Percentiles rank a stretch among this genome's conserved stretches.
These are phyloP conservation scores for Standfussiana lucernea DNA, from an alignment of 2,888 invertebrate genomes.

Conservation along the genomic window DNA sequence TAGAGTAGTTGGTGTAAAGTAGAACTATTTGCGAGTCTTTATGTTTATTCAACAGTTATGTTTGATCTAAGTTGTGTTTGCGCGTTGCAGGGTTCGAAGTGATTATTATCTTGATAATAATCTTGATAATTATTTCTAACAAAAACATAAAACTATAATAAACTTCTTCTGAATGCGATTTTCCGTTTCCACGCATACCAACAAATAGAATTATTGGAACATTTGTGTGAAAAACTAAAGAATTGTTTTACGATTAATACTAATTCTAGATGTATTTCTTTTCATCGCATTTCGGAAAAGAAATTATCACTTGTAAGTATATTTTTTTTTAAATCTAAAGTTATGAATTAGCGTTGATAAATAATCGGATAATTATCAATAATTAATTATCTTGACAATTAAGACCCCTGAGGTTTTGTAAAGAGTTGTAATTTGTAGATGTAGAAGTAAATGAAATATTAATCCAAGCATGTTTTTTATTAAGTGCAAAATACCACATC, in stretches of 20 bases:
- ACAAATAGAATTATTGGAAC: too few relatives aligned
- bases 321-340: too few relatives aligned
- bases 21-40: slow-evolving; percentile 13
- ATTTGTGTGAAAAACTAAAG: too few relatives aligned
- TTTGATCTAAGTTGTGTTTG: not conserved
- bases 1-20: slow-evolving; percentile 4
- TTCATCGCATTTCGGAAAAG: not conserved
- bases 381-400: not conserved
- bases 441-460: not conserved
- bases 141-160: not conserved
- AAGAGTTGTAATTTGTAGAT: not conserved
- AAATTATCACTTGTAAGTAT: not conserved
- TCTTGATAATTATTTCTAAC: too few relatives aligned
- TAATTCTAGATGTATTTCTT: too few relatives aligned
- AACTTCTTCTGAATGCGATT: not conserved
- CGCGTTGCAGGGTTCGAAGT: not conserved
- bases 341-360: not conserved
- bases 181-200: too few relatives aligned
- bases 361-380: too few relatives aligned
- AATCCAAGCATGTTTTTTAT: not conserved
- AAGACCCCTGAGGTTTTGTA: not conserved
- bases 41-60: not conserved
- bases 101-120: too few relatives aligned
- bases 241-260: too few relatives aligned
- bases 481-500: not conserved